A percentile compares a stretch with the other conserved stretches of the same genome.
Evolutionary conservation across 2,888 invertebrate species (phyloP).

Genomic region (Stenotaenia linearis): DNA sequence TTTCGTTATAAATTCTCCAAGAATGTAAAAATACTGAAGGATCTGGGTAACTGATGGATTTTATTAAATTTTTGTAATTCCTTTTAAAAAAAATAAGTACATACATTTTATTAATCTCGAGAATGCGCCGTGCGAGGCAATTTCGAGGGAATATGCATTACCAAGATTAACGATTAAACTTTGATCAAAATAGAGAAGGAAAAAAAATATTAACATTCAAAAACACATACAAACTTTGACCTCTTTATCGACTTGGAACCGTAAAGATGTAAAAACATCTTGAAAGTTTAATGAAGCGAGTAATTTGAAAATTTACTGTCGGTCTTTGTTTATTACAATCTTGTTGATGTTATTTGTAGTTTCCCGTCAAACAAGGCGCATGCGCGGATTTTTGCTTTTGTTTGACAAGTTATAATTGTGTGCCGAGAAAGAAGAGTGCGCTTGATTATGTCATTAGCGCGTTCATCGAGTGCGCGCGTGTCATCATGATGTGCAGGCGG

Average conservation of each 20-base stretch:
- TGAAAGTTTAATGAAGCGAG: background rate
- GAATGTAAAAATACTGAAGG: too few relatives aligned
- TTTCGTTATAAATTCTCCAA: too few relatives aligned
- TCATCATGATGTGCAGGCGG: constrained; percentile 14
- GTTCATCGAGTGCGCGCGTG: constrained; percentile 26
- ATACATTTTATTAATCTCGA: too few relatives aligned
- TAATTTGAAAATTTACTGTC: background rate
- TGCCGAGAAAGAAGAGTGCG: constrained; percentile 14
- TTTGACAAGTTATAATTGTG: constrained; percentile 15
- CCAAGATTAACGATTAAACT: too few relatives aligned
- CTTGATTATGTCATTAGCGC: constrained; percentile 26
- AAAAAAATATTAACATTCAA: too few relatives aligned
- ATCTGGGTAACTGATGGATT: too few relatives aligned
- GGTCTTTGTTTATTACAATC: background rate
- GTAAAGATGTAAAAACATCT: background rate
- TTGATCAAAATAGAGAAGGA: too few relatives aligned
- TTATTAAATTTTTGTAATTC: too few relatives aligned
- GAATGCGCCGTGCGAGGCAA: too few relatives aligned
- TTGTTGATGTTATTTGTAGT: background rate
- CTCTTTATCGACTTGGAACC: background rate
- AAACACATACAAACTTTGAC: background rate
- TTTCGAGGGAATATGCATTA: too few relatives aligned
- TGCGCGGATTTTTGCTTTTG: background rate
- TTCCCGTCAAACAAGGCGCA: background rate
- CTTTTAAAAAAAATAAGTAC: too few relatives aligned